Conservation (phyloP, 2,888 invertebrate genomes). For the Rhaphigaster nebulosa region DNA sequence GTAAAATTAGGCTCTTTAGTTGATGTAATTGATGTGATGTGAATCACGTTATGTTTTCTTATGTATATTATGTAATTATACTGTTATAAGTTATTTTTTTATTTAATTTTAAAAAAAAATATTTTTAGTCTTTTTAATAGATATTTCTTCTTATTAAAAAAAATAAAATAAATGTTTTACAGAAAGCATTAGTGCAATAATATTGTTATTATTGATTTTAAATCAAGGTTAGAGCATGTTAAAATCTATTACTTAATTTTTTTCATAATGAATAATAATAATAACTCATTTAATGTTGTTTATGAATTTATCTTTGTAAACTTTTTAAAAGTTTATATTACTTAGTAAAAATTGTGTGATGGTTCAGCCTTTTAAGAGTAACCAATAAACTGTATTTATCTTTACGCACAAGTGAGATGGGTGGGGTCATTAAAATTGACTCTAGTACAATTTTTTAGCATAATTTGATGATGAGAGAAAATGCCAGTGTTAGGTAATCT, state of each 20-base stretch:
- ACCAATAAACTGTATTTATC: not conserved
- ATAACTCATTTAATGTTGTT: conserved; percentile 12
- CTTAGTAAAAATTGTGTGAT: conserved; percentile 9
- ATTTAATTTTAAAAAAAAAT: not conserved
- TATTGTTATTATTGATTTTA: conserved; percentile 56
- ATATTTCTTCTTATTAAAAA: not conserved
- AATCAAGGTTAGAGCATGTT: conserved; percentile 39
- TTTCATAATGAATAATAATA: not conserved
- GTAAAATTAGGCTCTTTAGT: not conserved
- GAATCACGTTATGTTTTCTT: not conserved
- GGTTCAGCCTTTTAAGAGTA: not conserved
- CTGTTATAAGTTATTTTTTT: not conserved
- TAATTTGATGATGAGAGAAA: conserved; percentile 23
- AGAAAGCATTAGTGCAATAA: conserved; percentile 45
- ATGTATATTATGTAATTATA: conserved; percentile 40
- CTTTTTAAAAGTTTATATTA: conserved; percentile 42
- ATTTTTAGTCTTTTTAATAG: not conserved
- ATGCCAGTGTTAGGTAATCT: conserved; percentile 31
- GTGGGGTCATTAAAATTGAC: conserved; percentile 14
- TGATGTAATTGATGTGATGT: not conserved
- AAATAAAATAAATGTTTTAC: not conserved
- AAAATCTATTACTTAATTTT: conserved; percentile 36
- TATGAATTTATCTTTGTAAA: conserved; percentile 20
- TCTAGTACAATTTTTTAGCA: conserved; percentile 1
- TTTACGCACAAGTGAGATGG: conserved; percentile 28